Evolutionary conservation across 2,888 invertebrate species (phyloP).

Genomic region (Meiosimyza platycephala): DNA sequence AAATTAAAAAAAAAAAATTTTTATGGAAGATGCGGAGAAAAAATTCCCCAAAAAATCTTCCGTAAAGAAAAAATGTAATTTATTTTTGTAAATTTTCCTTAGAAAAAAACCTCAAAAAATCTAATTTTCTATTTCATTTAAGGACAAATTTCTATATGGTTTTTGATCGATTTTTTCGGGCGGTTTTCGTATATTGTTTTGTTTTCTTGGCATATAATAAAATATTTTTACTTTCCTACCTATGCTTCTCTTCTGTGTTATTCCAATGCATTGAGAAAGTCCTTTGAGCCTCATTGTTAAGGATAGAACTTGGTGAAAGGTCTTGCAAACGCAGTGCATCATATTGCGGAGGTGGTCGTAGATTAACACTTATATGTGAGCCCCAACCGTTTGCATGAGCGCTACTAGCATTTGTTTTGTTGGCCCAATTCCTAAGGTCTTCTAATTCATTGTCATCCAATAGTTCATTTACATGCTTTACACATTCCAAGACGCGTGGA

Average conservation of each 20-base stretch:
- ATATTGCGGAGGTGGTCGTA: slow-evolving; percentile 40
- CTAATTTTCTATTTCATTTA: too few relatives aligned
- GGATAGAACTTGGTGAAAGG: slow-evolving; percentile 52
- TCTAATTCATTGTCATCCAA: slow-evolving; percentile 69
- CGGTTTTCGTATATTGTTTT: too few relatives aligned
- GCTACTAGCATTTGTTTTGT: slow-evolving; percentile 45
- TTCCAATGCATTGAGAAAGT: slow-evolving; percentile 57
- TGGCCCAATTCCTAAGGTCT: slow-evolving; percentile 68
- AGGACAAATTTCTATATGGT: too few relatives aligned
- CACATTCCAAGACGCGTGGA: slow-evolving; percentile 72
- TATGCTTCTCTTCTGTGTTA: slow-evolving; percentile 20
- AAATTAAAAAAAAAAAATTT: too few relatives aligned
- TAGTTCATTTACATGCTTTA: slow-evolving; percentile 68
- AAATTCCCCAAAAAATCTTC: too few relatives aligned
- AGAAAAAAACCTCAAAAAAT: too few relatives aligned
- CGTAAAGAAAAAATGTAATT: too few relatives aligned
- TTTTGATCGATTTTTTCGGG: too few relatives aligned
- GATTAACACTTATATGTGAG: slow-evolving; percentile 49
- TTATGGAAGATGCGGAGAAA: too few relatives aligned
- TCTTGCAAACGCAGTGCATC: slow-evolving; percentile 49
- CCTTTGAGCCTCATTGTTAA: slow-evolving; percentile 47
- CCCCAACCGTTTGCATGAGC: slow-evolving; percentile 51
- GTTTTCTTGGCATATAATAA: too few relatives aligned
- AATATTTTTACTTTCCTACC: not conserved
- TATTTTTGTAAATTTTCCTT: too few relatives aligned